Conservation (phyloP, 1,140 invertebrate species). For the Gyrodactylus bullatarudis region DNA sequence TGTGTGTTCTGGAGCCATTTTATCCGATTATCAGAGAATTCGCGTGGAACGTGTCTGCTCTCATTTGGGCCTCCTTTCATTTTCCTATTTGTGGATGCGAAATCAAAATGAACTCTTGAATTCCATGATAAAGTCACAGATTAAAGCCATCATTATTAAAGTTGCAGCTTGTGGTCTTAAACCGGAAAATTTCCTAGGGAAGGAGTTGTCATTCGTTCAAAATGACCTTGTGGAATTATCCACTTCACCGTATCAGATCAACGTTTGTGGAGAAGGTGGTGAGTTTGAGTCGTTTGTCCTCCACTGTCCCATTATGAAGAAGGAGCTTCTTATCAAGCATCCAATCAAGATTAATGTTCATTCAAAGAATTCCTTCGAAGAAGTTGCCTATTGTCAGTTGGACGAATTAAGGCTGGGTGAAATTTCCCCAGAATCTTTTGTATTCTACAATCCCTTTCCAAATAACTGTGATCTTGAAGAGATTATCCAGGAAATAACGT, state of each 20-base stretch:
- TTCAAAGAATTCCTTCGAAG: neutral
- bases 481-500: too few relatives aligned
- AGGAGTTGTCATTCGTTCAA: neutral
- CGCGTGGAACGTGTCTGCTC: constrained; percentile 88
- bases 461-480: too few relatives aligned
- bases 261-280: constrained; percentile 82
- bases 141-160: constrained; percentile 80
- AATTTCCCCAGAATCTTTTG: too few relatives aligned
- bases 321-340: constrained; percentile 12
- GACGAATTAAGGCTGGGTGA: too few relatives aligned
- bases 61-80: constrained; percentile 45
- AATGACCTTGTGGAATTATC: neutral
- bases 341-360: neutral
- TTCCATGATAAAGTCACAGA: constrained; percentile 68
- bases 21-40: constrained; percentile 81
- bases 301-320: constrained; percentile 64
- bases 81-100: constrained; percentile 49
- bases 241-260: constrained; percentile 28
- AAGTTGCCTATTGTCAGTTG: neutral
- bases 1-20: constrained; percentile 72
- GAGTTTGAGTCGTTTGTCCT: constrained; percentile 92
- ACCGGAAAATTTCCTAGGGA: neutral
- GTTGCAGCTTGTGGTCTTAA: constrained; percentile 43
- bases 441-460: too few relatives aligned
- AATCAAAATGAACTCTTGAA: constrained; percentile 68